Evolutionary conservation across 30 jellyfish, hydroid and myxozoan species (phyloP).

Genomic region (Calvadosia cruxmelitensis): DNA sequence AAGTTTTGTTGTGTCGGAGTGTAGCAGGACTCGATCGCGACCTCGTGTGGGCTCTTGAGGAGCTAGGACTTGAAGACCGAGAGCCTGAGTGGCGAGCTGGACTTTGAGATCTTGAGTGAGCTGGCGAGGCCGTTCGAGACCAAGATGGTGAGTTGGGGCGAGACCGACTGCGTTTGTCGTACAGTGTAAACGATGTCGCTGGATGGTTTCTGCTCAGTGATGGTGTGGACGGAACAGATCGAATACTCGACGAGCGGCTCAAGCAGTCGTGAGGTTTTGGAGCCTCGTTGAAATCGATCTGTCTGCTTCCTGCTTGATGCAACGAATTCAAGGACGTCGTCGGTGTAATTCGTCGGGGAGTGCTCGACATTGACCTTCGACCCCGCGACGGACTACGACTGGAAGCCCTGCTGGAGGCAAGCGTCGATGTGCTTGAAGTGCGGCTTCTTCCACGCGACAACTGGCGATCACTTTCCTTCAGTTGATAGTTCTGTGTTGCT

Average conservation of each 20-base stretch:
- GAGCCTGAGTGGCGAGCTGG: constrained; percentile 20
- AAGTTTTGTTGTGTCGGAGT: background rate
- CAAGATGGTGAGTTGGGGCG: constrained; percentile 22
- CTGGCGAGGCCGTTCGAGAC: constrained; percentile 23
- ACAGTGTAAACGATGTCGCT: constrained; percentile 33
- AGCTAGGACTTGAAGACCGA: constrained; percentile 42
- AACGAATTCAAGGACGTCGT: background rate
- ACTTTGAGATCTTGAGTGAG: constrained; percentile 51
- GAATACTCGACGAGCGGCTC: constrained; percentile 89
- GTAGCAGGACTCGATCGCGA: constrained; percentile 55
- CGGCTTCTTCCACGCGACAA: constrained; percentile 40
- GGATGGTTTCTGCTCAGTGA: constrained; percentile 82
- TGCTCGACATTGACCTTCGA: constrained; percentile 1
- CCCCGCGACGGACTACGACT: constrained; percentile 86
- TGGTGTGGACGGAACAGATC: constrained; percentile 96
- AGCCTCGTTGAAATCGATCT: background rate
- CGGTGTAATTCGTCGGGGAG: background rate
- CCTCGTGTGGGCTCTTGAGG: constrained; percentile 47
- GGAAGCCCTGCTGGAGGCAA: constrained; percentile 85
- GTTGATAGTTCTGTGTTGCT: constrained; percentile 81
- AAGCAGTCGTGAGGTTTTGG: constrained; percentile 19
- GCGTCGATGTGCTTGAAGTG: constrained; percentile 50
- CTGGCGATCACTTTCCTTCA: constrained; percentile 28
- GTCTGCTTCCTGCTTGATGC: background rate
- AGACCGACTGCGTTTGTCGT: constrained; percentile 6